These are phyloP conservation scores for Arothron firmamentum DNA, from an alignment of 2,113 vertebrate species.

Conservation along the genomic window DNA sequence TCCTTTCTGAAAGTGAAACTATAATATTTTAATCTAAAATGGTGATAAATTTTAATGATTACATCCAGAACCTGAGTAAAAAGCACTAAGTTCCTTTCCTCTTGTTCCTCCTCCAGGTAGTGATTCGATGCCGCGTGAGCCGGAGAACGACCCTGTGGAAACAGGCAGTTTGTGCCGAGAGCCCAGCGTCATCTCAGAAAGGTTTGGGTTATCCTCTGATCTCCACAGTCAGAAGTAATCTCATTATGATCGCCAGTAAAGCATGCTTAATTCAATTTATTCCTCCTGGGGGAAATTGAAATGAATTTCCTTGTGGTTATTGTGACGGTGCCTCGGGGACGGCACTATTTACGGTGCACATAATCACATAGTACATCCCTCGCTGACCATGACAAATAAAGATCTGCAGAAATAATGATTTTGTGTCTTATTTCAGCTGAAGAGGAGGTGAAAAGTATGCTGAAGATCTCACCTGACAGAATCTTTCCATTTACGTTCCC, in stretches of 20 bases:
- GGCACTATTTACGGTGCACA: slow-evolving; percentile 10
- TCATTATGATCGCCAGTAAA: slow-evolving; percentile 13
- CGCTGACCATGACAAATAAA: slow-evolving; percentile 2
- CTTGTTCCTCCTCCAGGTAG: slow-evolving; percentile 61
- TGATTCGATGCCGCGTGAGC: slow-evolving; percentile 75
- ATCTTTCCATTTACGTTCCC: slow-evolving; percentile 76
- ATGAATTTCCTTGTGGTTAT: slow-evolving; percentile 11
- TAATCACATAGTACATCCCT: slow-evolving; percentile 8
- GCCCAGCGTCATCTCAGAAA: slow-evolving; percentile 25
- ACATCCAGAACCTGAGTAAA: too few species aligned
- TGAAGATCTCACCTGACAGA: slow-evolving; percentile 54
- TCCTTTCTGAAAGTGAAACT: too few species aligned
- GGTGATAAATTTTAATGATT: too few species aligned
- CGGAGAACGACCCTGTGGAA: slow-evolving; percentile 71
- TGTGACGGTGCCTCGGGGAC: slow-evolving; percentile 13
- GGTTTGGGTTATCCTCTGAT: slow-evolving; percentile 29
- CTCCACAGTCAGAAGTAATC: slow-evolving; percentile 29
- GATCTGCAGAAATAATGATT: not conserved
- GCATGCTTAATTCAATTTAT: slow-evolving; percentile 34
- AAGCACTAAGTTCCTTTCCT: not conserved
- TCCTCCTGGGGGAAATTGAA: slow-evolving; percentile 17
- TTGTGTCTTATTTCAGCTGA: slow-evolving; percentile 10
- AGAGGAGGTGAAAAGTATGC: slow-evolving; percentile 26
- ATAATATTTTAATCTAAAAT: too few species aligned
- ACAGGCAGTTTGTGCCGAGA: slow-evolving; percentile 37